Evolutionary conservation across 2,888 invertebrate genomes (phyloP).

Genomic region (Endomychus coccineus): DNA sequence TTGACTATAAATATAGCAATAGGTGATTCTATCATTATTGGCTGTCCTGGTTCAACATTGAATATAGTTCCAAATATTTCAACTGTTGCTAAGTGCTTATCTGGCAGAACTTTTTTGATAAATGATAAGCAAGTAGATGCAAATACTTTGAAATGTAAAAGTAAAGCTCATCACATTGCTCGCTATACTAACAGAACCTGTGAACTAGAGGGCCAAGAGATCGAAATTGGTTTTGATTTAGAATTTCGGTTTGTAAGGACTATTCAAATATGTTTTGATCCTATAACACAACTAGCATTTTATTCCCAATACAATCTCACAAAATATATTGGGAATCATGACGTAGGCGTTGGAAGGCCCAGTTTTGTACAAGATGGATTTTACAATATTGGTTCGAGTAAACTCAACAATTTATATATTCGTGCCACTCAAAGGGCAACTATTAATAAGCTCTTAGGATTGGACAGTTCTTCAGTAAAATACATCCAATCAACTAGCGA

Average conservation of each 20-base stretch:
- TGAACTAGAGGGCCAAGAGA: conserved; percentile 40
- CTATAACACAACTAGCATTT: conserved; percentile 44
- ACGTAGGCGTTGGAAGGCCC: conserved; percentile 46
- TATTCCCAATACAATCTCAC: conserved; percentile 49
- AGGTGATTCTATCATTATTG: conserved; percentile 18
- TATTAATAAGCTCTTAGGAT: conserved; percentile 33
- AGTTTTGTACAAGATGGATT: conserved; percentile 45
- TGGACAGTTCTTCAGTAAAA: conserved; percentile 28
- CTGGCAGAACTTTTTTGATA: conserved; percentile 25
- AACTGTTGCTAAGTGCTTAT: conserved; percentile 30
- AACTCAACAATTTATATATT: conserved; percentile 34
- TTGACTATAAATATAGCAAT: background rate
- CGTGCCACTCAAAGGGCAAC: conserved; percentile 29
- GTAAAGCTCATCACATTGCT: conserved; percentile 46
- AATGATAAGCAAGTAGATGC: conserved; percentile 33
- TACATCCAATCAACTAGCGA: conserved; percentile 44
- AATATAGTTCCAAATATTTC: conserved; percentile 15
- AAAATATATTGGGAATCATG: conserved; percentile 44
- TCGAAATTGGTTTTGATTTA: conserved; percentile 49
- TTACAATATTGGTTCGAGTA: conserved; percentile 33
- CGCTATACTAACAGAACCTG: conserved; percentile 43
- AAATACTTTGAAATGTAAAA: too few species aligned
- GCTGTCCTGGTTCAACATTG: conserved; percentile 21
- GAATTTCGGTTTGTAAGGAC: conserved; percentile 44
- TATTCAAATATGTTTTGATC: conserved; percentile 51